phyloP scores from a whole-genome alignment of 2,888 invertebrate genomes.

The Spodoptera picta region DNA sequence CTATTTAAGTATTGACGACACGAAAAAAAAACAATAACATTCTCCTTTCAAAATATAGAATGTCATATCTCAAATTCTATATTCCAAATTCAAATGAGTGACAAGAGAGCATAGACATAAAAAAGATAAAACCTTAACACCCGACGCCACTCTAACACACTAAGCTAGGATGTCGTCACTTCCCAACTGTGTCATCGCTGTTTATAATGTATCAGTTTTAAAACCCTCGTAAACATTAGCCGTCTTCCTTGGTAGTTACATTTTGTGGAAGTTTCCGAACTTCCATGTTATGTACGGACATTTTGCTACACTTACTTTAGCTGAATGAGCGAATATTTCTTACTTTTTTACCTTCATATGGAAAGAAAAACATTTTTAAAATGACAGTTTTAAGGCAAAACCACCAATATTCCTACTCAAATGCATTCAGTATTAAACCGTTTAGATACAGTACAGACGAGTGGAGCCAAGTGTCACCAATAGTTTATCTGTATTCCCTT shows the following conservation, averaged over 20 bases:
- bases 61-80: background rate
- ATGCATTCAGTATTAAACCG: slow-evolving; percentile 23
- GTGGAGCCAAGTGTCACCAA: slow-evolving; percentile 29
- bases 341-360: no score
- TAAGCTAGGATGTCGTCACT: slow-evolving; percentile 50
- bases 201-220: slow-evolving; percentile 63
- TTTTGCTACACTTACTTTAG: slow-evolving; percentile 19
- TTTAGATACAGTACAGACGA: slow-evolving; percentile 29
- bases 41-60: background rate
- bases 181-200: slow-evolving; percentile 55
- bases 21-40: background rate
- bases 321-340: slow-evolving; percentile 9
- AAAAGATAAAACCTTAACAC: slow-evolving; percentile 34
- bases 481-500: slow-evolving; percentile 53
- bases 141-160: slow-evolving; percentile 47
- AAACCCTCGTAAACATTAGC: slow-evolving; percentile 57
- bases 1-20: no score
- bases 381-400: no score
- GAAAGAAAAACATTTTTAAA: no score
- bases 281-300: slow-evolving; percentile 24
- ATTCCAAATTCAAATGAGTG: slow-evolving; percentile 12
- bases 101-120: slow-evolving; percentile 34
- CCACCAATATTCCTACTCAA: background rate
- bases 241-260: slow-evolving; percentile 46
- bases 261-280: slow-evolving; percentile 49